phyloP scores from a whole-genome alignment of 2,113 vertebrate species.

The Mormyrus iriodes region DNA sequence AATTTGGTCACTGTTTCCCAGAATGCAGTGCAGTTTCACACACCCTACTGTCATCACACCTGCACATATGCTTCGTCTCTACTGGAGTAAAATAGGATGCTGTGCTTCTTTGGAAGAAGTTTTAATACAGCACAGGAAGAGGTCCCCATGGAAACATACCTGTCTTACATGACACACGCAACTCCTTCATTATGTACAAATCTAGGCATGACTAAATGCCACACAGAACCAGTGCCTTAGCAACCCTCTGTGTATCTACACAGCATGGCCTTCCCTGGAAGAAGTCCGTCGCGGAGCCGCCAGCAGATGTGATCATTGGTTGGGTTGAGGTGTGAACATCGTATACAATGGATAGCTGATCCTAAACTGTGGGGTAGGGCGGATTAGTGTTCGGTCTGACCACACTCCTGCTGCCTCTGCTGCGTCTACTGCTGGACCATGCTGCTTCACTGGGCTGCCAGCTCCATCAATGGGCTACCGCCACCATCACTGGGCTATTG shows the following conservation, averaged over 20 bases:
- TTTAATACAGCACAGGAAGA: not conserved
- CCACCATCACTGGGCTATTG: not conserved
- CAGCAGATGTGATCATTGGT: not conserved
- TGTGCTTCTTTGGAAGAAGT: not conserved
- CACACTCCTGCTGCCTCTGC: not conserved
- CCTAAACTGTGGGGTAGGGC: not conserved
- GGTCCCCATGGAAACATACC: not conserved
- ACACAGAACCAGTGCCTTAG: not conserved
- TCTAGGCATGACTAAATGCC: not conserved
- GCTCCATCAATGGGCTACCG: not conserved
- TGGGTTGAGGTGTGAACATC: not conserved
- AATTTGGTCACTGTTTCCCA: not conserved
- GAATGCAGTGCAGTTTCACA: not conserved
- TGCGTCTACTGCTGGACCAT: not conserved
- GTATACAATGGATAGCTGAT: not conserved
- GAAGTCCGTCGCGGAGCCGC: not conserved
- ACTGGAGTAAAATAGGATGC: not conserved
- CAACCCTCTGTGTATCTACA: not conserved
- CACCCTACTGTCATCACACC: not conserved
- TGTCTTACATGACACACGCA: not conserved
- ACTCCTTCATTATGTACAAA: not conserved
- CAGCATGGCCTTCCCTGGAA: not conserved
- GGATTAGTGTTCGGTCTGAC: not conserved
- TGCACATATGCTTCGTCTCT: not conserved
- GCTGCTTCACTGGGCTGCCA: not conserved